A percentile compares a stretch with the other conserved stretches of the same genome.
Conservation (phyloP, 2,797 vertebrate species). For the Eulemur mongoz region DNA sequence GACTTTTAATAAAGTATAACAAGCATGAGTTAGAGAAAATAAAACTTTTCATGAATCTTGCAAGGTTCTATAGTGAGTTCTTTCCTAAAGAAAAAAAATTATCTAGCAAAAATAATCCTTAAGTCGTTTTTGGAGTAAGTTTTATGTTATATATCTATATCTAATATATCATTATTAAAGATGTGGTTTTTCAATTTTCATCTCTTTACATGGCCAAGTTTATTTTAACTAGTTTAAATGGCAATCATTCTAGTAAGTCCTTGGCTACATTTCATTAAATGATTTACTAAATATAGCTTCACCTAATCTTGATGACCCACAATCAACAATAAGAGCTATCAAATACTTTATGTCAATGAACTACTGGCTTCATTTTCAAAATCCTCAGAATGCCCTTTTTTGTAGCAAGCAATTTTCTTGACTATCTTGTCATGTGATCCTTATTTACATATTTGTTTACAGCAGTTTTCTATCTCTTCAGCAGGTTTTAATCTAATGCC, state of each 20-base stretch:
- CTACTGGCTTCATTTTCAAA: slow-evolving; percentile 37
- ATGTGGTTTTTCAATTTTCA: neutral
- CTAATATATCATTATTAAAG: neutral
- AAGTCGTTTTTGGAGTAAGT: neutral
- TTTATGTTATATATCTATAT: neutral
- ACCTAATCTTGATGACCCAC: neutral
- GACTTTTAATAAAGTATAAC: slow-evolving; percentile 15
- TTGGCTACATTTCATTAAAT: neutral
- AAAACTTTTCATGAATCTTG: slow-evolving; percentile 20
- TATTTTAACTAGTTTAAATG: slow-evolving; percentile 12
- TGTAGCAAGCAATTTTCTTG: neutral
- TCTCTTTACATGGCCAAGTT: neutral
- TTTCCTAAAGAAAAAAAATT: slow-evolving; percentile 2
- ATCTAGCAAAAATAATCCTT: slow-evolving; percentile 10
- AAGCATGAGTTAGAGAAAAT: slow-evolving; percentile 3
- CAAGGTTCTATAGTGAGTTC: neutral
- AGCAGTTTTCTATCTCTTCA: neutral
- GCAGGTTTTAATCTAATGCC: neutral
- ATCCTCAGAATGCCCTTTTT: neutral
- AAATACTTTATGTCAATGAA: slow-evolving; percentile 31
- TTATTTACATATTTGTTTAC: neutral
- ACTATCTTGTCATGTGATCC: neutral
- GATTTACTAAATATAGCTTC: neutral
- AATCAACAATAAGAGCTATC: neutral
- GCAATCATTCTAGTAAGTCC: slow-evolving; percentile 9